Evolutionary conservation across 2,113 vertebrate species (phyloP).

Genomic region (Cervus canadensis): DNA sequence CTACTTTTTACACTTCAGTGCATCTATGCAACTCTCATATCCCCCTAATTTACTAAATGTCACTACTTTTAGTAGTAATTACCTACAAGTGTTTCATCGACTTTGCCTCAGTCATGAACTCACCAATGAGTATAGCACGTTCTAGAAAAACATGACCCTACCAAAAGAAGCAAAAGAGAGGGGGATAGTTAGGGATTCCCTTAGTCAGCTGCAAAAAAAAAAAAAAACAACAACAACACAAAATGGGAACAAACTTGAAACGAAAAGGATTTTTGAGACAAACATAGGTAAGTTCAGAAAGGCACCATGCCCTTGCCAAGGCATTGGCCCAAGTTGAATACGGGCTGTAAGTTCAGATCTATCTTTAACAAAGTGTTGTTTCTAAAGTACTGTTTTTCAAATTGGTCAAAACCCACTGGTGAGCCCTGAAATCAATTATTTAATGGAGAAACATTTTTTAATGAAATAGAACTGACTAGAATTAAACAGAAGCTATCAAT

Average conservation of each 20-base stretch:
- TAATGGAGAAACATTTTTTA: not conserved
- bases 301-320: not conserved
- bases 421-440: not conserved
- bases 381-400: conserved; percentile 39
- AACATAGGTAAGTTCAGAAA: not conserved
- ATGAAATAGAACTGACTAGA: not conserved
- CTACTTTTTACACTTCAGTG: not conserved
- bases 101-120: conserved; percentile 39
- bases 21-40: not conserved
- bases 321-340: not conserved
- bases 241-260: not conserved
- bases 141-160: conserved; percentile 17
- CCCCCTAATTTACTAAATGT: not conserved
- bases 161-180: not conserved
- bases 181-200: not conserved
- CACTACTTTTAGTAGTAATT: not conserved
- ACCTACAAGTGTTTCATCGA: not conserved
- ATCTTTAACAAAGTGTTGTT: not conserved
- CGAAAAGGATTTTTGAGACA: not conserved
- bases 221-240: not conserved
- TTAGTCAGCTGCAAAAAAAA: not conserved
- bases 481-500: not conserved
- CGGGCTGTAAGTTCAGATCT: not conserved
- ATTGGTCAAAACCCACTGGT: not conserved
- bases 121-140: conserved; percentile 39